phyloP scores from a whole-genome alignment of 1,140 invertebrate species.

The Gonatopus flavifemur region DNA sequence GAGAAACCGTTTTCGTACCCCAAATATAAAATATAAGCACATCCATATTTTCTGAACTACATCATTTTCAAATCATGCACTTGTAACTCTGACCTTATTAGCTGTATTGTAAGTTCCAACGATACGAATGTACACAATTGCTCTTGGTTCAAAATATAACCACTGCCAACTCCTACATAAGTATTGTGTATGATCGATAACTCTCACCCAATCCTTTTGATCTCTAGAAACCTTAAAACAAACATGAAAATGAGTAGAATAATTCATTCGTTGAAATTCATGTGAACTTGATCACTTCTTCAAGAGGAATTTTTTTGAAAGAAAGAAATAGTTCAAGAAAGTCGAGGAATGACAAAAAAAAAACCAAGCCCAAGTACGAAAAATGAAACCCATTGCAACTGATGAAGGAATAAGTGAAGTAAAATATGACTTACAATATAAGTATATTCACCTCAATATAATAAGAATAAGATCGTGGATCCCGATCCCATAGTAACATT shows the following conservation, averaged over 20 bases:
- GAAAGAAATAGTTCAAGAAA: not conserved
- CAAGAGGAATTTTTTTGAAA: slow-evolving; percentile 5
- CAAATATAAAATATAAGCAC: no score
- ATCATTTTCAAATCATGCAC: no score
- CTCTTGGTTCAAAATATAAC: slow-evolving; percentile 87
- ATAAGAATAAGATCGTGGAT: slow-evolving; percentile 93
- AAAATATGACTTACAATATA: no score
- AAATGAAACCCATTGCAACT: no score
- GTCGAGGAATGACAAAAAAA: no score
- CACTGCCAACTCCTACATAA: slow-evolving; percentile 96
- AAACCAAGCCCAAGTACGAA: no score
- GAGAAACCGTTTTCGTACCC: no score
- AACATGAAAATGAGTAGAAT: no score
- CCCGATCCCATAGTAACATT: slow-evolving; percentile 92
- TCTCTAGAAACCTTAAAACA: slow-evolving; percentile 80
- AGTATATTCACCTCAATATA: slow-evolving; percentile 75
- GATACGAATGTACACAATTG: slow-evolving; percentile 86
- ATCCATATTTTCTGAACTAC: no score
- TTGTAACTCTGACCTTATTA: slow-evolving; percentile 68
- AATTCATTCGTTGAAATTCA: no score
- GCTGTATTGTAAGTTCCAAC: slow-evolving; percentile 95
- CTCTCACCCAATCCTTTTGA: slow-evolving; percentile 90
- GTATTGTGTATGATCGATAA: slow-evolving; percentile 89
- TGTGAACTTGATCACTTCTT: no score
- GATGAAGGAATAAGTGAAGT: no score